Evolutionary conservation across 2,797 vertebrate genomes (phyloP).

Genomic region (Triplophysa bombifrons): DNA sequence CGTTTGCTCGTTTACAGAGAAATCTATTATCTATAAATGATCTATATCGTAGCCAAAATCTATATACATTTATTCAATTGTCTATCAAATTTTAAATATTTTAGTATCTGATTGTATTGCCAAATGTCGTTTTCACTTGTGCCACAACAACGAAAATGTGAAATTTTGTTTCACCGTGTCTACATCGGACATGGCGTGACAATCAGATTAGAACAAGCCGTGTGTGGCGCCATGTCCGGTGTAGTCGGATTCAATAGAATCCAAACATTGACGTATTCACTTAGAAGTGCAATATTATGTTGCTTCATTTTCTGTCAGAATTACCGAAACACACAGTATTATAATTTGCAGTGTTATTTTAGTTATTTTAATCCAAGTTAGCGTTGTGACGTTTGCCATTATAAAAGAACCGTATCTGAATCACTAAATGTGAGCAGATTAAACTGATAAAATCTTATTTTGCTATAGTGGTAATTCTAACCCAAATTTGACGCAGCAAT

Average conservation of each 20-base stretch:
- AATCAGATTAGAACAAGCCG: too few species aligned
- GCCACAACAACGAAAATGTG: constrained; percentile 73
- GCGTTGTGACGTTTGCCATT: too few species aligned
- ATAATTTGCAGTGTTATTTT: too few species aligned
- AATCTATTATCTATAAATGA: constrained; percentile 47
- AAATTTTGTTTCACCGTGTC: constrained; percentile 17
- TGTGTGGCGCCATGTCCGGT: too few species aligned
- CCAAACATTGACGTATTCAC: not conserved
- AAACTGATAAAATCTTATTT: not conserved
- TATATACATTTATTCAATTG: constrained; percentile 25
- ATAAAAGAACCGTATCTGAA: not conserved
- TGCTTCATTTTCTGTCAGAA: not conserved
- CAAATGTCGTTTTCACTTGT: constrained; percentile 71
- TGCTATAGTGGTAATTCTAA: constrained; percentile 16
- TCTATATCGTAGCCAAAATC: constrained; percentile 28
- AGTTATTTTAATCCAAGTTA: too few species aligned
- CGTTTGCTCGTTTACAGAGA: constrained; percentile 50
- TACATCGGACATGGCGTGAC: too few species aligned
- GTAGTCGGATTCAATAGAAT: not conserved
- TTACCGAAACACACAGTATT: not conserved
- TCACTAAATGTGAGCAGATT: not conserved
- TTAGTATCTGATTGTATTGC: constrained; percentile 63
- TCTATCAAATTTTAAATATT: constrained; percentile 38
- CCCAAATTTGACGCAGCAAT: not conserved
- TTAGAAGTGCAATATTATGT: not conserved